Base-by-base conservation (phyloP, 2,888 invertebrate species). In the Cephalotes varians region DNA sequence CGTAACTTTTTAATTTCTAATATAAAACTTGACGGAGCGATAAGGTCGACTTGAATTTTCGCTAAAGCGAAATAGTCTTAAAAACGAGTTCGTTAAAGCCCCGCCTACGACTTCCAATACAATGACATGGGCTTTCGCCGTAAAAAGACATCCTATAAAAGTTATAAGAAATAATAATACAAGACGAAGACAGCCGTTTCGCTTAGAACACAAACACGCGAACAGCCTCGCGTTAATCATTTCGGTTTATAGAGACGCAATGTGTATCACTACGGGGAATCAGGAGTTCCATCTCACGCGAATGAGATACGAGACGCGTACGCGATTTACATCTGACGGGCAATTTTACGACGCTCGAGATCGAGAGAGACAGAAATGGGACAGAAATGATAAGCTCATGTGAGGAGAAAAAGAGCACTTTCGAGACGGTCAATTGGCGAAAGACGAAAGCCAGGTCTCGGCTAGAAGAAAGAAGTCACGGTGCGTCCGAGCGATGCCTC, bases 321-420 rank as follows among this genome's bases (percentile, higher is more conserved):
- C 31, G 54, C 56, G 56, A 79, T 79, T 69, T 58, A 79, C 44
- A 79, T 79, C 44, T 44, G 34, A 31, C 34, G 31, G 40, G 44
- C 71, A 71, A 79, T 69, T 79, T 79, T 79, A 79, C 56, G 77
- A 34, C 25, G 31, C 62, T 18, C 62, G 40, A 62, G 74, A 74
- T 74, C 31, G 34, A 25, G 56, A 18, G 77, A 69, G 67, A 34
- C 18, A 31, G 37, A n/a, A n/a, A n/a, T n/a, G n/a, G n/a, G 28
- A 34, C 21, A 10, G 40, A 6, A n/a, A 40, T 18, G 54, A 77
- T 56, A 79, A 69, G 56, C 44, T 18, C 71, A 69, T 34, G 69
- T 71, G 56, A 69, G 56, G 25, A 12, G 10, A 56, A 79, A 58
- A 44, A 18, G 51, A 67, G 31, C 31, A 34, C 77, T 56, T 56